These are phyloP conservation scores for Camponotus pennsylvanicus DNA, from an alignment of 1,140 invertebrate genomes.

Conservation along the genomic window DNA sequence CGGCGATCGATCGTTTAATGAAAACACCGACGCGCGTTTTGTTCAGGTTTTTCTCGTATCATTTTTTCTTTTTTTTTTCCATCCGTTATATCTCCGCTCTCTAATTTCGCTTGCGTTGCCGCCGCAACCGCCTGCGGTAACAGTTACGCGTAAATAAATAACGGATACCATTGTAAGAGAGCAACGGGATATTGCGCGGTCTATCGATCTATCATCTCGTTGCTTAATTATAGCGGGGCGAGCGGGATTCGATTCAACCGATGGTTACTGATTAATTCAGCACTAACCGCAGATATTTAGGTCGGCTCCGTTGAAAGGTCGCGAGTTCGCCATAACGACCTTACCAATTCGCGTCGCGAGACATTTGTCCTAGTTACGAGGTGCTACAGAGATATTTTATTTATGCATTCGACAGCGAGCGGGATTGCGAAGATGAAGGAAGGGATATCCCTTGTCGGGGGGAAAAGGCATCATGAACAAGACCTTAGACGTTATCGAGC, in stretches of 20 bases:
- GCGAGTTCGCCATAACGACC: constrained; percentile 2
- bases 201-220: constrained; percentile 40
- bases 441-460: background rate
- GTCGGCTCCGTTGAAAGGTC: constrained; percentile 38
- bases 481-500: background rate
- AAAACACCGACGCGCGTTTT: constrained; percentile 49
- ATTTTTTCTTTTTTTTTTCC: background rate
- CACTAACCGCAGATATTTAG: constrained; percentile 47
- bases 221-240: constrained; percentile 49
- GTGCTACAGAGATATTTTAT: background rate
- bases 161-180: constrained; percentile 27
- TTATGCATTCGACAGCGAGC: background rate
- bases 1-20: constrained; percentile 63
- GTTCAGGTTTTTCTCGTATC: background rate
- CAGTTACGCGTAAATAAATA: constrained; percentile 55
- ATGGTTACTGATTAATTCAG: constrained; percentile 44
- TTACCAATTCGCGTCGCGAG: background rate
- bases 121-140: constrained; percentile 25
- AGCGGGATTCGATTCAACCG: constrained; percentile 31
- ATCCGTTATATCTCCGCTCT: constrained; percentile 11
- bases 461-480: background rate
- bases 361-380: constrained; percentile 13
- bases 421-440: background rate
- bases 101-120: constrained; percentile 34
- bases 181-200: constrained; percentile 25